A percentile compares a stretch with the other conserved stretches of the same genome.
phyloP scores from a whole-genome alignment of 2,113 vertebrate species.

The Peromyscus californicus region DNA sequence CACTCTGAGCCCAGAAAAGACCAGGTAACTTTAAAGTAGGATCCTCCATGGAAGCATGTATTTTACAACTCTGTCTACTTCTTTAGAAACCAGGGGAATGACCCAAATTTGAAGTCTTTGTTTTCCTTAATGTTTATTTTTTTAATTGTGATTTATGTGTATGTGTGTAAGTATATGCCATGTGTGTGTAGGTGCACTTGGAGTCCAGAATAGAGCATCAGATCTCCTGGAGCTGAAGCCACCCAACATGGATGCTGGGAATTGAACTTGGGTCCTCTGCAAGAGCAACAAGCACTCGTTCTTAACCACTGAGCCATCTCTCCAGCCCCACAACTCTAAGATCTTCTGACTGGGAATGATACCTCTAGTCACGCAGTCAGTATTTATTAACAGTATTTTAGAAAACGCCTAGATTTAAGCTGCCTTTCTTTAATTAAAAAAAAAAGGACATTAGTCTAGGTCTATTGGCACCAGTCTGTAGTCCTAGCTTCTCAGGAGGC shows the following conservation, averaged over 20 bases:
- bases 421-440: neutral
- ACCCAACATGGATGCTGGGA: neutral
- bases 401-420: neutral
- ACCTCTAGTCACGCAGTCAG: neutral
- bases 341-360: neutral
- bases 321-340: neutral
- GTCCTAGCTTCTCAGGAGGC: neutral
- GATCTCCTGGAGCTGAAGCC: neutral
- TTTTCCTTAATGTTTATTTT: neutral
- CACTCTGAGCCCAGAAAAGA: fast-evolving
- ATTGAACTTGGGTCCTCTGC: neutral
- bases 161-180: neutral
- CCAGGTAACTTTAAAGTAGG: neutral
- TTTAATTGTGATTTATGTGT: neutral
- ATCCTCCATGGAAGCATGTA: too few species aligned
- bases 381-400: neutral
- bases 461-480: neutral
- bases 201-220: neutral
- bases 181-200: neutral
- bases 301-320: neutral
- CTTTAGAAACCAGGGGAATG: neutral
- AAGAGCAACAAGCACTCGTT: neutral
- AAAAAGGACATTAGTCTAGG: neutral
- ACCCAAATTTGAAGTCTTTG: neutral
- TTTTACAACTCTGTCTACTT: neutral